Evolutionary conservation across 2,888 invertebrate species (phyloP).

Genomic region (Siphonodentalium dalli): DNA sequence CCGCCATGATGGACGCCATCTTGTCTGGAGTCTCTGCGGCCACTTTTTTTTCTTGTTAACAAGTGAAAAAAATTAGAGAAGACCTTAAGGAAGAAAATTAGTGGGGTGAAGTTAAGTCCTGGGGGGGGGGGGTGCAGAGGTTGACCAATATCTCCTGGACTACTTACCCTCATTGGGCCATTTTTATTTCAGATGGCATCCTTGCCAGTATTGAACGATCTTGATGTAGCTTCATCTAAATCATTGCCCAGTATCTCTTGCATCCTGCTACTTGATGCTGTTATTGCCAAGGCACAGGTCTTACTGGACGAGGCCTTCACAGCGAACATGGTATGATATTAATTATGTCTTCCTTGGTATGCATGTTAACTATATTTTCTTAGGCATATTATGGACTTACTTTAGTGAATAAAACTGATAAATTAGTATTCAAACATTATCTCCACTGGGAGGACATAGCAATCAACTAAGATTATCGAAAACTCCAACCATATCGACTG

Average conservation of each 20-base stretch:
- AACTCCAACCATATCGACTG: no score
- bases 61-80: no score
- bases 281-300: slow-evolving; percentile 78
- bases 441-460: no score
- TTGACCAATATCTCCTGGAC: background rate
- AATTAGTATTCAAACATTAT: no score
- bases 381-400: background rate
- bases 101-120: no score
- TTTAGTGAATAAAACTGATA: no score
- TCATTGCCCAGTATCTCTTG: slow-evolving; percentile 75
- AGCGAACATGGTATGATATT: slow-evolving; percentile 50
- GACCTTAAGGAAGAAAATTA: no score
- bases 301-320: slow-evolving; percentile 73
- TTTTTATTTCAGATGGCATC: slow-evolving; percentile 41
- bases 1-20: no score
- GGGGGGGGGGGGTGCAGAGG: no score
- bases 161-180: background rate
- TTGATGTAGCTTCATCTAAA: slow-evolving; percentile 39
- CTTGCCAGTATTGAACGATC: slow-evolving; percentile 40
- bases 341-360: background rate
- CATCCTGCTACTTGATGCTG: slow-evolving; percentile 78
- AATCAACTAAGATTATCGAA: no score
- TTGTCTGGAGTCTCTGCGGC: no score
- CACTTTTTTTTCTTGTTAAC: no score
- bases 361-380: background rate